phyloP scores from a whole-genome alignment of 2,797 vertebrate species.

The Oreochromis grahami region DNA sequence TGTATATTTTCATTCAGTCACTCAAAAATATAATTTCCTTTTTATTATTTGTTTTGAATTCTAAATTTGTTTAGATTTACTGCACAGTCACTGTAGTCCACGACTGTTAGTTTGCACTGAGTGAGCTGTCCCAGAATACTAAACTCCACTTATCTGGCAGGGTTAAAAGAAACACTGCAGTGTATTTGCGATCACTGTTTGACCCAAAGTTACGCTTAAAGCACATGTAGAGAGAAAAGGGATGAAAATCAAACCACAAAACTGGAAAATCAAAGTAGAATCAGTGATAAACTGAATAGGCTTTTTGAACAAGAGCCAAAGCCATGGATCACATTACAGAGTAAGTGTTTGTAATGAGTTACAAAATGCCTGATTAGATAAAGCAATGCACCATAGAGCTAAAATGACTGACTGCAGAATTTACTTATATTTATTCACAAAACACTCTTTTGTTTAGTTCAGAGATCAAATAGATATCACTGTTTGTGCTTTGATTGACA shows the following conservation, averaged over 20 bases:
- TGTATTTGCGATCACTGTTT: slow-evolving; percentile 33
- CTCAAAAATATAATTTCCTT: neutral
- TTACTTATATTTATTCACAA: neutral
- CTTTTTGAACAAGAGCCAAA: neutral
- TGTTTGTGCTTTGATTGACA: slow-evolving; percentile 45
- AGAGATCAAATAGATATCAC: slow-evolving; percentile 11
- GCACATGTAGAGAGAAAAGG: neutral
- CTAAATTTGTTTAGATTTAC: neutral
- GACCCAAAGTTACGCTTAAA: slow-evolving; percentile 10
- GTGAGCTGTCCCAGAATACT: neutral
- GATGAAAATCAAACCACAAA: neutral
- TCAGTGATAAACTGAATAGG: slow-evolving; percentile 25
- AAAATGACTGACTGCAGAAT: slow-evolving; percentile 10
- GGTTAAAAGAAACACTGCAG: neutral
- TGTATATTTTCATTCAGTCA: neutral
- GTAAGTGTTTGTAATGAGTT: neutral
- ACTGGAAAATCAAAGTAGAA: slow-evolving; percentile 33
- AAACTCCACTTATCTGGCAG: neutral
- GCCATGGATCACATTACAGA: neutral
- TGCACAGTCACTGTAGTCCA: neutral
- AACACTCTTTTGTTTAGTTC: neutral
- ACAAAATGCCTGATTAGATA: neutral
- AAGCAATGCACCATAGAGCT: slow-evolving; percentile 63
- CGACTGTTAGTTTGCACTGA: neutral
- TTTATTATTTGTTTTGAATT: neutral